Evolutionary conservation across 2,797 vertebrate genomes (phyloP).

Genomic region (Hydrocynus forskahlii): DNA sequence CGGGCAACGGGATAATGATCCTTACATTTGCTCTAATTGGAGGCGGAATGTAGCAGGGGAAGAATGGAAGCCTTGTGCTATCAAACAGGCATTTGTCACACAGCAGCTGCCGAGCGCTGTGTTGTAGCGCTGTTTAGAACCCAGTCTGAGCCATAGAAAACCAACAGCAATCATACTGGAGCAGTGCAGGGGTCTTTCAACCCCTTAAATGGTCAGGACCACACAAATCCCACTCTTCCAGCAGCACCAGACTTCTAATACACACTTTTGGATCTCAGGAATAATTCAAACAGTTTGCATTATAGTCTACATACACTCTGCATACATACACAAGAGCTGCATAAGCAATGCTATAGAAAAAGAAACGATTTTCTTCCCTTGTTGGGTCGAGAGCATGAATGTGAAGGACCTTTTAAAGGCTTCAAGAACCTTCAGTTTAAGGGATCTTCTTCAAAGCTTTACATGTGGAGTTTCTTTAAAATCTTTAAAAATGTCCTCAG

Average conservation of each 20-base stretch:
- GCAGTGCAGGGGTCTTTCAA: neutral
- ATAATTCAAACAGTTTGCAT: neutral
- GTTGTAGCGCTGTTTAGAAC: constrained; percentile 12
- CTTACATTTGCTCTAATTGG: constrained; percentile 73
- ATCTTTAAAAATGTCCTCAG: too few relatives aligned
- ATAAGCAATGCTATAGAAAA: too few relatives aligned
- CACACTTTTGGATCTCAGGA: neutral
- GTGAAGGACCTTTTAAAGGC: too few relatives aligned
- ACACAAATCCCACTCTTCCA: neutral
- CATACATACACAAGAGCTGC: too few relatives aligned
- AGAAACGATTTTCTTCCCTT: too few relatives aligned
- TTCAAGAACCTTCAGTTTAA: too few relatives aligned
- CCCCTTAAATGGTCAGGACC: neutral
- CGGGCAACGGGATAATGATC: constrained; percentile 71
- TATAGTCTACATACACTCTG: neutral
- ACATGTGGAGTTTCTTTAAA: too few relatives aligned
- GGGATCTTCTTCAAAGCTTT: too few relatives aligned
- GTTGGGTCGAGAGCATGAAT: too few relatives aligned
- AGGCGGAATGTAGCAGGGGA: constrained; percentile 63
- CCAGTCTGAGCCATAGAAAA: neutral
- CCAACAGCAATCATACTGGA: constrained; percentile 1
- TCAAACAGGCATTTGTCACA: constrained; percentile 66
- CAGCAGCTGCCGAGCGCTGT: constrained; percentile 43
- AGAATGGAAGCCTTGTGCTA: constrained; percentile 51
- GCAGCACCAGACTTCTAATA: neutral